Evolutionary conservation across 2,888 invertebrate species (phyloP).

Genomic region (Prostheceraeus crozeri): DNA sequence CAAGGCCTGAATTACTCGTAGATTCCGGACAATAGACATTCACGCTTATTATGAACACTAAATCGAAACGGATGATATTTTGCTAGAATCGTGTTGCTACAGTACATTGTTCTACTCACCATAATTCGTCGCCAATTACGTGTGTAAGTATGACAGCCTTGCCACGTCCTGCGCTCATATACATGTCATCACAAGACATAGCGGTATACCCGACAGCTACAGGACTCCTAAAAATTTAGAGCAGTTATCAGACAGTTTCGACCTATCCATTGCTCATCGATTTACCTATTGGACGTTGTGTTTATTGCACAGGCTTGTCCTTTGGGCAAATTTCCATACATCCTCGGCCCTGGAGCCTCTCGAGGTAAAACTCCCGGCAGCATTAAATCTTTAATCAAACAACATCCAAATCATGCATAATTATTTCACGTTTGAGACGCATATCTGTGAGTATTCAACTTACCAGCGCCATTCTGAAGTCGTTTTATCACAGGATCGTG

Average conservation of each 20-base stretch:
- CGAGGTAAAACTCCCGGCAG: conserved; percentile 24
- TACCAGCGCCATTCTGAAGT: conserved; percentile 22
- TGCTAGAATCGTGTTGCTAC: too few species aligned
- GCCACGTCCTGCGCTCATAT: conserved; percentile 26
- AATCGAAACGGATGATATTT: too few species aligned
- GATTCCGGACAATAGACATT: too few species aligned
- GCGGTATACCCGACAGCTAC: conserved; percentile 18
- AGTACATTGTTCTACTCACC: conserved; percentile 1
- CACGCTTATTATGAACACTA: too few species aligned
- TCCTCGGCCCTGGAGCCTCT: background rate
- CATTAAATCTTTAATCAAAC: conserved; percentile 34
- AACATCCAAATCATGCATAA: too few species aligned
- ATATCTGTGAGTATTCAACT: too few species aligned
- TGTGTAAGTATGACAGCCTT: conserved; percentile 30
- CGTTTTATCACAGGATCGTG: background rate
- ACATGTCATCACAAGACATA: conserved; percentile 28
- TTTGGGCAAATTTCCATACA: conserved; percentile 22
- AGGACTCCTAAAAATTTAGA: background rate
- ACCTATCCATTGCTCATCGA: too few species aligned
- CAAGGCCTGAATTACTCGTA: too few species aligned
- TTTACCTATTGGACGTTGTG: conserved; percentile 18
- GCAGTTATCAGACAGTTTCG: too few species aligned
- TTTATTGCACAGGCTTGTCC: conserved; percentile 10
- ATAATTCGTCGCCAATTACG: conserved; percentile 20
- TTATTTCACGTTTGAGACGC: too few species aligned